Conservation (phyloP, 2,888 invertebrate species). For the Orgyia antiqua region DNA sequence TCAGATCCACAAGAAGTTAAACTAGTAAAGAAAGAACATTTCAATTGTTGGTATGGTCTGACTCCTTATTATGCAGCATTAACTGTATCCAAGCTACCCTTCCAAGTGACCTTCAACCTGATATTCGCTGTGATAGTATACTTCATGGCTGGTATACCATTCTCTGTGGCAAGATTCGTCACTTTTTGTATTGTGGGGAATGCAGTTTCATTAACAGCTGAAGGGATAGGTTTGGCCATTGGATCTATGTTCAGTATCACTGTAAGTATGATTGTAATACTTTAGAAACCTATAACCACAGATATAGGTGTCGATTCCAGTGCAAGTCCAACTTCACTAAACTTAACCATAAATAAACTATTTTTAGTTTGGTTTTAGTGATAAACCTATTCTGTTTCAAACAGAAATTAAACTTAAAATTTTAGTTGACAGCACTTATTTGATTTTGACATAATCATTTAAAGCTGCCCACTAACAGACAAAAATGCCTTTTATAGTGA, state of each 20-base stretch:
- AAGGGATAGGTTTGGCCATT: slow-evolving; percentile 87
- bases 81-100: slow-evolving; percentile 80
- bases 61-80: slow-evolving; percentile 81
- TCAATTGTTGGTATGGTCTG: slow-evolving; percentile 83
- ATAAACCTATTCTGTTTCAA: too few species aligned
- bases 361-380: too few species aligned
- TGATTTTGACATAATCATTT: too few species aligned
- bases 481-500: too few species aligned
- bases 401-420: too few species aligned
- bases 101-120: slow-evolving; percentile 77
- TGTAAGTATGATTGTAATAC: too few species aligned
- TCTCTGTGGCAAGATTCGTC: slow-evolving; percentile 79
- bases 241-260: slow-evolving; percentile 83
- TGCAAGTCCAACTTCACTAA: too few species aligned
- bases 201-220: slow-evolving; percentile 84
- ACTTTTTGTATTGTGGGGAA: slow-evolving; percentile 83
- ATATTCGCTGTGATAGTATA: slow-evolving; percentile 80
- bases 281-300: too few species aligned
- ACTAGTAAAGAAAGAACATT: slow-evolving; percentile 82
- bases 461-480: too few species aligned
- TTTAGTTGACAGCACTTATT: too few species aligned
- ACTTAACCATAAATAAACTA: too few species aligned
- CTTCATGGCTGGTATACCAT: slow-evolving; percentile 84
- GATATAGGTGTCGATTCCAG: too few species aligned
- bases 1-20: slow-evolving; percentile 83